These are phyloP conservation scores for Cheilosia pagana DNA, from an alignment of 2,888 invertebrate genomes.

Conservation along the genomic window DNA sequence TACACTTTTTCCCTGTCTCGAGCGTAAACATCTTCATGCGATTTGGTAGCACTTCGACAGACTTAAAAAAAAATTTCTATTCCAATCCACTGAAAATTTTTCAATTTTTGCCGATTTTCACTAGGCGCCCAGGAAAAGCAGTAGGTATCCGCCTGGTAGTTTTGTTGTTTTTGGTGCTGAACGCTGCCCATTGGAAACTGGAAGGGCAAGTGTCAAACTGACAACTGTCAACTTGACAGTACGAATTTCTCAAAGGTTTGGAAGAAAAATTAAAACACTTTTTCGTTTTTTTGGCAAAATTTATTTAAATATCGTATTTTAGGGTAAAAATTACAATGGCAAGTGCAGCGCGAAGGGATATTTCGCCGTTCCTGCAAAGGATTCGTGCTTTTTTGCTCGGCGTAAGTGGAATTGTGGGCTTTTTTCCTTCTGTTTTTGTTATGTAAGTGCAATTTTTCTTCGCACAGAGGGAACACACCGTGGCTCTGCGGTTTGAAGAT, in stretches of 20 bases:
- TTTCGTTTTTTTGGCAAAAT: background rate
- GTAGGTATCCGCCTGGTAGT: background rate
- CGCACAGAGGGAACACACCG: constrained; percentile 85
- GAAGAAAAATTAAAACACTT: background rate
- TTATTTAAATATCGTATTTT: constrained; percentile 1
- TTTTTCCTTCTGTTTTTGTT: constrained; percentile 71
- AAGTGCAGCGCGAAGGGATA: constrained; percentile 85
- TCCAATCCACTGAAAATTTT: too few species aligned
- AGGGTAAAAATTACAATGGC: constrained; percentile 76
- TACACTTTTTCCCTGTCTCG: too few species aligned
- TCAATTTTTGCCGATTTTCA: background rate
- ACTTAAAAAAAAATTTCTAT: too few species aligned
- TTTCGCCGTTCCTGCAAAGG: constrained; percentile 86
- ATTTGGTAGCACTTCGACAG: too few species aligned
- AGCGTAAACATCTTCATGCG: too few species aligned
- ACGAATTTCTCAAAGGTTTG: background rate
- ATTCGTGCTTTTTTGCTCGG: constrained; percentile 88
- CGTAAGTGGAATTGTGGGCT: constrained; percentile 80
- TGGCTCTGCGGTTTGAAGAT: constrained; percentile 88
- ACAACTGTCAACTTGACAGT: constrained; percentile 11
- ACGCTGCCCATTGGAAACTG: background rate
- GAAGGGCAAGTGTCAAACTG: constrained; percentile 1
- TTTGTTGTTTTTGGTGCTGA: background rate
- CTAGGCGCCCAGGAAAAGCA: background rate
- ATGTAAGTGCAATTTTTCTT: constrained; percentile 77